Conservation (phyloP, 2,888 invertebrate species). For the Frankliniella intonsa region DNA sequence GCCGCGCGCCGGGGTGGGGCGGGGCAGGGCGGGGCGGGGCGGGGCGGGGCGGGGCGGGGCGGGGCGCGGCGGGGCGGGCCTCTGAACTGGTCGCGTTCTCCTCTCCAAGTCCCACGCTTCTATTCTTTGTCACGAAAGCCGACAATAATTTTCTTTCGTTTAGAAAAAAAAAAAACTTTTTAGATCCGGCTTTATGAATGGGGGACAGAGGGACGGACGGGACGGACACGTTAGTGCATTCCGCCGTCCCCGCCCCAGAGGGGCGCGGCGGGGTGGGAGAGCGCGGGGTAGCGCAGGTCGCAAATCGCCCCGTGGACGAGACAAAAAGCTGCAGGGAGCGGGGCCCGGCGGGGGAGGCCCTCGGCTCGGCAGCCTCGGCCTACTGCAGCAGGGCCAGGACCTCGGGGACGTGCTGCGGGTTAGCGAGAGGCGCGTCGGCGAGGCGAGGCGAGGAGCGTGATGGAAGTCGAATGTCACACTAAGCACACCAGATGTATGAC, state of each 20-base stretch:
- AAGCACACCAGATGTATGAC: background rate
- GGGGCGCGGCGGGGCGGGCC: too few species aligned
- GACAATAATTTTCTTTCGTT: too few species aligned
- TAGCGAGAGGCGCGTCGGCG: background rate
- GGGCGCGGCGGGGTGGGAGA: background rate
- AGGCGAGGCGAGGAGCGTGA: background rate
- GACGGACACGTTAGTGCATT: background rate
- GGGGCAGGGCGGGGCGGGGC: too few species aligned
- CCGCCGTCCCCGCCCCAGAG: background rate
- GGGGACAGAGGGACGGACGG: background rate
- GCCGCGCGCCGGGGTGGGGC: too few species aligned
- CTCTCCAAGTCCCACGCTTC: too few species aligned
- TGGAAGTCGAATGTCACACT: background rate
- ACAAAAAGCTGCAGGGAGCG: background rate
- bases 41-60: too few species aligned
- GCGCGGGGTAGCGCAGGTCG: background rate
- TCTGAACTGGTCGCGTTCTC: too few species aligned
- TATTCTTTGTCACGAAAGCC: too few species aligned
- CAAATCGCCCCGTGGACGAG: background rate
- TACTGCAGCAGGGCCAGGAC: background rate
- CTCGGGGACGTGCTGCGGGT: background rate
- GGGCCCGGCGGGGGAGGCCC: background rate
- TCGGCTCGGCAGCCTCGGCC: background rate
- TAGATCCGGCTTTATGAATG: too few species aligned
- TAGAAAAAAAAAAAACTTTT: too few species aligned